A percentile compares a stretch with the other conserved stretches of the same genome.
These are phyloP conservation scores for Chrysopilus asiliformis DNA, from an alignment of 2,888 invertebrate genomes.

Conservation along the genomic window DNA sequence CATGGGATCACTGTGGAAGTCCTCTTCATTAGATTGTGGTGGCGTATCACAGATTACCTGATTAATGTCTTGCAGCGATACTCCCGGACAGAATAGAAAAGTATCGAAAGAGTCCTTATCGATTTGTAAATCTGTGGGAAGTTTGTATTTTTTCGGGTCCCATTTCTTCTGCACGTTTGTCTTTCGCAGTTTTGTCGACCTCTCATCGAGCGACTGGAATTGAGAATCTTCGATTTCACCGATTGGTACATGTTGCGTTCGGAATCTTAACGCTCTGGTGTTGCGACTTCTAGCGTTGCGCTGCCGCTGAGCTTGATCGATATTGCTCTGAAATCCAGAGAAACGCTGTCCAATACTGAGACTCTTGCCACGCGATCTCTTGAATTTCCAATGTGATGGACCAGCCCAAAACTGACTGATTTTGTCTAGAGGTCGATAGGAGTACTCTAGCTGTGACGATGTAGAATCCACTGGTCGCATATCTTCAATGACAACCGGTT, in stretches of 20 bases:
- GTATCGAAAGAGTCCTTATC: conserved; percentile 23
- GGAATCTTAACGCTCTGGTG: conserved; percentile 18
- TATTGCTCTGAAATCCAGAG: background rate
- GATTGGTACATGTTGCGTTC: conserved; percentile 23
- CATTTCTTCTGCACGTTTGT: conserved; percentile 31
- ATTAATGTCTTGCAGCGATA: too few relatives aligned
- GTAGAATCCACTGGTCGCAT: conserved; percentile 40
- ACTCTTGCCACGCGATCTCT: conserved; percentile 31
- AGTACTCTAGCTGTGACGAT: conserved; percentile 50
- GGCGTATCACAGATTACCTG: too few relatives aligned
- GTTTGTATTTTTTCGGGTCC: conserved; percentile 31
- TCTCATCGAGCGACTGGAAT: conserved; percentile 24
- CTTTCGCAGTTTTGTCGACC: conserved; percentile 21
- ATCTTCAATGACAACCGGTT: conserved; percentile 39
- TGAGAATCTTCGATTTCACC: conserved; percentile 24
- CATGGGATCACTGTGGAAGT: conserved; percentile 37
- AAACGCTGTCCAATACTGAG: conserved; percentile 15
- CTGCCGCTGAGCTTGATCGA: background rate
- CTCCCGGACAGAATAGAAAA: conserved; percentile 26
- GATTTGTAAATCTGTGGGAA: conserved; percentile 29
- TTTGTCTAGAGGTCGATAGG: conserved; percentile 45
- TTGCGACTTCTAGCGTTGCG: conserved; percentile 4
- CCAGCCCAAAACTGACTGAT: conserved; percentile 58
- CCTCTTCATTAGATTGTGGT: conserved; percentile 40
- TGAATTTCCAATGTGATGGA: conserved; percentile 69